Conservation (phyloP, 1,140 invertebrate genomes). For the Drosophila yakuba region DNA sequence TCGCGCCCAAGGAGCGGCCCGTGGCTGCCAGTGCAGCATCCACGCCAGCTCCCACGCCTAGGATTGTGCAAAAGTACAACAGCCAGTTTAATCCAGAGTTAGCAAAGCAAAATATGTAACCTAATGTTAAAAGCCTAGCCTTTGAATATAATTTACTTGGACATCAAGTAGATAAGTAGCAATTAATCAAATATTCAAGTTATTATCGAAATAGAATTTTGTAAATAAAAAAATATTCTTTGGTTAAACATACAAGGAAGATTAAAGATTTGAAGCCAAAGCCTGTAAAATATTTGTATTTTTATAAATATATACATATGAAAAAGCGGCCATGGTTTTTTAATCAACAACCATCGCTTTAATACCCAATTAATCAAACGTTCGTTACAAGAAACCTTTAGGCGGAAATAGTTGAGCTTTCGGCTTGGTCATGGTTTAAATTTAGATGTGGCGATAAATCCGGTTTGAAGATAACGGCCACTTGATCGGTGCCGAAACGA, state of each 20-base stretch:
- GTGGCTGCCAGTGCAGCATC: constrained; percentile 4
- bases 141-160: too few relatives aligned
- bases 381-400: background rate
- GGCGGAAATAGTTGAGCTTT: background rate
- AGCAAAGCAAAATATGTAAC: constrained; percentile 39
- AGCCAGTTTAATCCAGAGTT: constrained; percentile 70
- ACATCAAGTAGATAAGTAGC: too few relatives aligned
- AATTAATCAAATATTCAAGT: too few relatives aligned
- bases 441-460: constrained; percentile 6
- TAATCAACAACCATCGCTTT: background rate
- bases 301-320: background rate
- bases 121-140: background rate
- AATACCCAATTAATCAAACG: background rate
- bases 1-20: constrained; percentile 82
- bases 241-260: too few relatives aligned
- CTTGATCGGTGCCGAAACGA: background rate
- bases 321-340: too few relatives aligned
- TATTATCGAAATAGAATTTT: too few relatives aligned
- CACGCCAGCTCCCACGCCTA: constrained; percentile 56
- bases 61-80: constrained; percentile 67
- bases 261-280: too few relatives aligned
- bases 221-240: too few relatives aligned
- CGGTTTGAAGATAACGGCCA: constrained; percentile 6
- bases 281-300: background rate
- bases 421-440: constrained; percentile 4